Evolutionary conservation across 2,888 invertebrate species (phyloP), one percentile per base, ranked within the genome.

Genomic region (Campaea margaritaria): DNA sequence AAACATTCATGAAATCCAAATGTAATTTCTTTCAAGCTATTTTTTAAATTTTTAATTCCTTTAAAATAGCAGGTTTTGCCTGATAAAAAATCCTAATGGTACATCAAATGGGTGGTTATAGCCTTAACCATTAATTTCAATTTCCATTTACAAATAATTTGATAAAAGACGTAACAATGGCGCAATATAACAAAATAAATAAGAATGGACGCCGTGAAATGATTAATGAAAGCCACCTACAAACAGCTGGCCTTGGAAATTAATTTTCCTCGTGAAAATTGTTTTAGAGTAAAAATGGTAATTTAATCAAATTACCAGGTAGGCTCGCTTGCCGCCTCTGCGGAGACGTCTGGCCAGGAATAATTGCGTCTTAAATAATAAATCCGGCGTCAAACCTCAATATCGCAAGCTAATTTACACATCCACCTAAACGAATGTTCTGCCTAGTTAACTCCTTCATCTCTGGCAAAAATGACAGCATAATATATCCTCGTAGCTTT

Each of bases 91-190:
- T 1, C 12, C 12, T n/a, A 1, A 14, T 3, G 8, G 7, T 14
- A 13, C 4, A 21, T 12, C 27, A 27, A 44, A 44, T n/a, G 44
- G 97, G 5, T 21, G 95, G 97, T 96, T 87, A 83, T 41, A 31
- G 44, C 14, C 34, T 46, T 27, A 2, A 13, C 13, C 57, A 58
- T 52, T 31, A 58, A 58, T 58, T 49, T 53, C 53, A 55, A 55
- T 60, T 54, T 55, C 15, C 36, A 54, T 49, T 50, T 42, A 61
- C 54, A 54, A 62, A 57, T 54, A 50, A 51, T 54, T 56, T 59
- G 38, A 49, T 60, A 58, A 44, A 63, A 58, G 55, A 50, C 39
- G 44, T 56, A 44, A 63, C 63, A 61, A 61, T 56, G 14, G 58
- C 50, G 51, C 43, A 51, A 43, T 50, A 56, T 42, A 59, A 53